Percentiles rank a stretch among this genome's conserved stretches.
These are phyloP conservation scores for Cheilosia impressa DNA, from an alignment of 2,888 invertebrate genomes.

Conservation along the genomic window DNA sequence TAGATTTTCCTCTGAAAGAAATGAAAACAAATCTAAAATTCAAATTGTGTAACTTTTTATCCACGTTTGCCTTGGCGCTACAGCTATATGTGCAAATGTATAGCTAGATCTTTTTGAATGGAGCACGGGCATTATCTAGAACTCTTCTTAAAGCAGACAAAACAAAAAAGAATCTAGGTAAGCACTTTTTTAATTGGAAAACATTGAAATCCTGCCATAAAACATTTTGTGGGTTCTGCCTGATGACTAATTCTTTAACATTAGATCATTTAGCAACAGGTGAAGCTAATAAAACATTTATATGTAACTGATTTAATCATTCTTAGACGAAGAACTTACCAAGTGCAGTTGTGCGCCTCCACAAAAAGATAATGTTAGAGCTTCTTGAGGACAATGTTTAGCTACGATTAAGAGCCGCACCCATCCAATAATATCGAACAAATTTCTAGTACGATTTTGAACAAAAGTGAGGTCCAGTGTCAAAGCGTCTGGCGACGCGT, in stretches of 20 bases:
- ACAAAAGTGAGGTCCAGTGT: conserved; percentile 40
- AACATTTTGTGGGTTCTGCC: neutral
- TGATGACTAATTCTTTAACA: conserved; percentile 34
- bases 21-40: too few relatives aligned
- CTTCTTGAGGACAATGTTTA: conserved; percentile 13
- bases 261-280: conserved; percentile 40
- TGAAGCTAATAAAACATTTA: conserved; percentile 8
- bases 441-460: conserved; percentile 47
- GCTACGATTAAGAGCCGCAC: conserved; percentile 55
- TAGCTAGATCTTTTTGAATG: too few relatives aligned
- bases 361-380: conserved; percentile 8
- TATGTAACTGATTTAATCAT: neutral
- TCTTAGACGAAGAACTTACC: conserved; percentile 41
- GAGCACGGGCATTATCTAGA: too few relatives aligned
- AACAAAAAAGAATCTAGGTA: too few relatives aligned
- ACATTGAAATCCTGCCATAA: neutral
- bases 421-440: conserved; percentile 38
- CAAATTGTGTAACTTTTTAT: too few relatives aligned
- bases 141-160: too few relatives aligned
- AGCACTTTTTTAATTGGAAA: too few relatives aligned
- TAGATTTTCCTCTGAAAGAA: too few relatives aligned
- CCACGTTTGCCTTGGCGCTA: too few relatives aligned
- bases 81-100: too few relatives aligned
- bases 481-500: conserved; percentile 60
- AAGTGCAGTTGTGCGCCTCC: neutral